These are phyloP conservation scores for Suncus etruscus DNA, from an alignment of 2,113 vertebrate species.

Conservation along the genomic window DNA sequence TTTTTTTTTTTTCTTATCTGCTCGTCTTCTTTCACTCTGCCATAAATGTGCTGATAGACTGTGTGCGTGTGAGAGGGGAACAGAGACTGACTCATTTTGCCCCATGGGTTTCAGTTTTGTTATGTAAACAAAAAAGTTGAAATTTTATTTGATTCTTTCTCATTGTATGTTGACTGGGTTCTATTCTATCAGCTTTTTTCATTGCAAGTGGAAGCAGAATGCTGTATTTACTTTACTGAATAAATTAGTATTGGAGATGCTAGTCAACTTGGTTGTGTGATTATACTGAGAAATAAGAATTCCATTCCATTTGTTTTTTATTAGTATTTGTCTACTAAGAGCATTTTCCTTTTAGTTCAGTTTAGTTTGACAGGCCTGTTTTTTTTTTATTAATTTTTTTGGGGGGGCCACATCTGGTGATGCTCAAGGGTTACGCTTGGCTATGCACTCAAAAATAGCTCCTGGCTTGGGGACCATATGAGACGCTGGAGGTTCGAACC, in stretches of 20 bases:
- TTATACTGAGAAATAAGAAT: slow-evolving; percentile 48
- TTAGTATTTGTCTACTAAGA: neutral
- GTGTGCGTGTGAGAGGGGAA: too few species aligned
- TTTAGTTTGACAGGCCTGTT: too few species aligned
- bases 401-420: too few species aligned
- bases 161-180: slow-evolving; percentile 8
- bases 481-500: too few species aligned
- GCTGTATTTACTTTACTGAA: slow-evolving; percentile 42
- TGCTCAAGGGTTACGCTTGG: too few species aligned
- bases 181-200: slow-evolving; percentile 11
- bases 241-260: slow-evolving; percentile 40
- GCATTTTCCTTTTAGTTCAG: too few species aligned
- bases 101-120: slow-evolving; percentile 5
- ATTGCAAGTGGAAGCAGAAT: slow-evolving; percentile 43
- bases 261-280: slow-evolving; percentile 22
- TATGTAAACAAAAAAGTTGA: slow-evolving; percentile 25
- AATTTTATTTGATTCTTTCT: slow-evolving; percentile 22
- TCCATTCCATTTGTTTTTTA: slow-evolving; percentile 6
- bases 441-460: too few species aligned
- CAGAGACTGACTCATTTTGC: neutral
- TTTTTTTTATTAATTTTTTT: too few species aligned
- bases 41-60: neutral
- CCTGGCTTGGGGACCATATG: too few species aligned
- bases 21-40: neutral
- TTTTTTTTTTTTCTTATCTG: neutral